A percentile compares a stretch with the other conserved stretches of the same genome.
These are phyloP conservation scores for Doryteuthis pealeii DNA, from an alignment of 1,140 invertebrate species.

Conservation along the genomic window DNA sequence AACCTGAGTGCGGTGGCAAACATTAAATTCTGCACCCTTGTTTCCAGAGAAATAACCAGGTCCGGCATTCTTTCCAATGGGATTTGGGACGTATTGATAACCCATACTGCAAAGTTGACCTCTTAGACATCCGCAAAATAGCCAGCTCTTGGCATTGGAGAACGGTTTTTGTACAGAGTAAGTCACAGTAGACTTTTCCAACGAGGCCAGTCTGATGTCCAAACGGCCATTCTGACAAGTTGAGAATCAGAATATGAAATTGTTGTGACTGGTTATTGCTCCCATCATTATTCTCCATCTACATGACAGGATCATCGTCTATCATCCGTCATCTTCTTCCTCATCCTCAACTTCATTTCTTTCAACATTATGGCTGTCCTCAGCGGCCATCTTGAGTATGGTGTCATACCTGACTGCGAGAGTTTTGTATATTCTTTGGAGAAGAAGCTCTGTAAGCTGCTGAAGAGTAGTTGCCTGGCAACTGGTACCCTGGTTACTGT, in stretches of 20 bases:
- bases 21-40: background rate
- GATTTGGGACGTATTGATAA: background rate
- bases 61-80: constrained; percentile 23
- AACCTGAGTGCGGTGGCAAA: background rate
- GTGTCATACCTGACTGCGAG: background rate
- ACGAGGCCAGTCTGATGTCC: constrained; percentile 28
- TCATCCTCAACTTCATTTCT: background rate
- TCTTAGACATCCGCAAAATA: constrained; percentile 44
- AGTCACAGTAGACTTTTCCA: constrained; percentile 38
- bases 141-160: constrained; percentile 35
- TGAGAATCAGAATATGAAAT: constrained; percentile 32
- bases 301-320: constrained; percentile 14
- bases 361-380: background rate
- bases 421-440: background rate
- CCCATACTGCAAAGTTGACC: constrained; percentile 48
- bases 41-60: constrained; percentile 43
- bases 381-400: background rate
- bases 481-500: background rate
- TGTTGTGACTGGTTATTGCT: background rate
- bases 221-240: constrained; percentile 42
- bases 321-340: background rate
- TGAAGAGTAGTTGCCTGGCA: background rate
- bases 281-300: constrained; percentile 15
- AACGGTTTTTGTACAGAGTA: constrained; percentile 25
- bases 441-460: background rate